Base-by-base conservation (phyloP, 2,113 vertebrate genomes). In the Muntiacus reevesi region DNA sequence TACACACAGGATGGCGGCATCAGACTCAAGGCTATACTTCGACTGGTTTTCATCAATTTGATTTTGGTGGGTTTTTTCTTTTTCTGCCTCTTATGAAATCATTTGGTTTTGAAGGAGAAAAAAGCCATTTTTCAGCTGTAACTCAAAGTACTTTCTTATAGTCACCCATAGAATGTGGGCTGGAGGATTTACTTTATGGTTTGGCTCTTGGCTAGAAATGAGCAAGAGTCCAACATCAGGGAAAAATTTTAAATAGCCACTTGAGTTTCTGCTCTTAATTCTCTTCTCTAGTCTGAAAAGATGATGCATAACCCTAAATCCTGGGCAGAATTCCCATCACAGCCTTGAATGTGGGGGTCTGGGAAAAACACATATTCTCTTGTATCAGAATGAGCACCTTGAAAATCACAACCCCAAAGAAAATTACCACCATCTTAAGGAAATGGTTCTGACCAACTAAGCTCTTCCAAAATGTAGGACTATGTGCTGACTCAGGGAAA, bases 1-100 rank as follows among this genome's bases (percentile, higher is more conserved):
- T 36, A 71, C 5, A 36, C 19, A 40, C 82, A 36, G 64, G 27
- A 86, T 55, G 30, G 47, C 6, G 7, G 1, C 50, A 62, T 62
- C 85, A 91, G 92, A 74, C 95, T 78, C 93, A 94, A 95, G 95
- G 92, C 36, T 28, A 17, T 96, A 90, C 95, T 97, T 96, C 84
- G 87, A 95, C 95, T 96, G 91, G 84, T 82, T 98, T 98, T 96
- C 97, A 97, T 96, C 95, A 96, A 13, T 96, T 89, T 92, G 89
- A 96, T 84, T 96, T 0, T 2, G 17, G 21, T 19, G 2, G 30
- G 6, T 23, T 45, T 17, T 14, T 12, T 8, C 40, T 47, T n/a
- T 60, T n/a, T 33, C 33, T 57, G 84, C 57, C 33, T 97, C 88
- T 93, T 96, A 52, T 97, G 57, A 97, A 96, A 96, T 57, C 93